Evolutionary conservation across 2,797 vertebrate species (phyloP).

Genomic region (Nothura maculosa): DNA sequence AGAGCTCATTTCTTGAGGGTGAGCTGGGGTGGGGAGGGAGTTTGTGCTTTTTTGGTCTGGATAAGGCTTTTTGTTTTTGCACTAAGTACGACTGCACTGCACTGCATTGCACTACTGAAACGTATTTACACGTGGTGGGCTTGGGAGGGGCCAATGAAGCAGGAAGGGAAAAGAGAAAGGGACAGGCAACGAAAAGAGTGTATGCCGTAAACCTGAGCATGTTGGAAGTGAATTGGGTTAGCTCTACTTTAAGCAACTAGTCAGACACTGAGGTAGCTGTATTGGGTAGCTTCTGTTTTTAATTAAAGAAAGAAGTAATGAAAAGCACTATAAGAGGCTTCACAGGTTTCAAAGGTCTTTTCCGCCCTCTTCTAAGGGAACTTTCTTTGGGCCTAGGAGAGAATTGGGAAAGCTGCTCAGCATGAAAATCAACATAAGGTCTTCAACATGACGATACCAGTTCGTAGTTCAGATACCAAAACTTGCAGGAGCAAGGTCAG

Average conservation of each 20-base stretch:
- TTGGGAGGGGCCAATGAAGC: conserved; percentile 66
- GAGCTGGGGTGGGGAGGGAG: conserved; percentile 45
- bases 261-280: conserved; percentile 67
- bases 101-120: conserved; percentile 88
- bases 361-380: conserved; percentile 13
- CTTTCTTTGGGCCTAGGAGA: conserved; percentile 4
- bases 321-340: conserved; percentile 10
- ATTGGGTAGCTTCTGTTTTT: conserved; percentile 6
- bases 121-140: conserved; percentile 79
- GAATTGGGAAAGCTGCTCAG: not conserved
- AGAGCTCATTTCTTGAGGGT: conserved; percentile 62
- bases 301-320: not conserved
- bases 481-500: not conserved
- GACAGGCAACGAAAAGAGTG: conserved; percentile 38
- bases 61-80: conserved; percentile 81
- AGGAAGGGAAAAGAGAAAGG: conserved; percentile 45
- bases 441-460: not conserved
- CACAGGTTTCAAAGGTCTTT: conserved; percentile 50
- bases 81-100: conserved; percentile 86
- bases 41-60: conserved; percentile 76
- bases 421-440: not conserved
- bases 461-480: not conserved
- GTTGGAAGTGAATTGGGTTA: conserved; percentile 12
- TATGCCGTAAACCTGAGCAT: conserved; percentile 32
- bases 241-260: conserved; percentile 57